phyloP scores from a whole-genome alignment of 2,113 vertebrate species.

The Zosterops lateralis region DNA sequence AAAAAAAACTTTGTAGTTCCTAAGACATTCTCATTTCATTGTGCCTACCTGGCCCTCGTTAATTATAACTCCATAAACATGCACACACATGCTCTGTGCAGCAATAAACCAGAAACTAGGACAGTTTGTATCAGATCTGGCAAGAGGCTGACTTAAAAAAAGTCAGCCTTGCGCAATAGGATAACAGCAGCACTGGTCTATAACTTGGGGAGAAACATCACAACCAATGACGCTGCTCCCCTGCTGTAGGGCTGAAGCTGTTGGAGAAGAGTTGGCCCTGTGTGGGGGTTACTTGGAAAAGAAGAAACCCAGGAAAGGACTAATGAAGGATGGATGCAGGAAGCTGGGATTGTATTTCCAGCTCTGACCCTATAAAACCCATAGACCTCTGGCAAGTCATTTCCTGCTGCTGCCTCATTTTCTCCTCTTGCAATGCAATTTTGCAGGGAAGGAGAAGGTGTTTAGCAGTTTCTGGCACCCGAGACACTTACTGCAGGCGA shows the following conservation, averaged over 20 bases:
- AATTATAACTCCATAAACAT: slow-evolving; percentile 48
- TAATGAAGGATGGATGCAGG: background rate
- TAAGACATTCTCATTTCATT: background rate
- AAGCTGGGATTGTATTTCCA: background rate
- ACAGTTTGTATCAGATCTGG: slow-evolving; percentile 59
- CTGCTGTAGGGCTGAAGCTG: background rate
- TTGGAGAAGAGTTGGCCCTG: background rate
- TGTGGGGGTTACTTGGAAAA: background rate
- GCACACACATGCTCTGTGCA: background rate
- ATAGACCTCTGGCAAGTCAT: background rate
- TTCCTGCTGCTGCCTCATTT: background rate
- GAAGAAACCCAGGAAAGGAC: background rate
- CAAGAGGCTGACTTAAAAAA: background rate
- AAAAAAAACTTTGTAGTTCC: background rate
- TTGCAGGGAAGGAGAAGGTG: background rate
- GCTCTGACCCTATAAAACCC: background rate
- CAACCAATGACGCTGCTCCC: background rate
- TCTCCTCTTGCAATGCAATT: background rate
- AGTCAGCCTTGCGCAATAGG: background rate
- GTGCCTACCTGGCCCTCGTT: background rate
- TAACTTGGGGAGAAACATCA: slow-evolving; percentile 36
- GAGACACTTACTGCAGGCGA: slow-evolving; percentile 89
- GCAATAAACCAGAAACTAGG: slow-evolving; percentile 58
- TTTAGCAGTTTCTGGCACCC: background rate
- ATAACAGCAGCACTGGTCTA: background rate